Evolutionary conservation across 2,888 invertebrate species (phyloP).

Genomic region (Xestia c-nigrum): DNA sequence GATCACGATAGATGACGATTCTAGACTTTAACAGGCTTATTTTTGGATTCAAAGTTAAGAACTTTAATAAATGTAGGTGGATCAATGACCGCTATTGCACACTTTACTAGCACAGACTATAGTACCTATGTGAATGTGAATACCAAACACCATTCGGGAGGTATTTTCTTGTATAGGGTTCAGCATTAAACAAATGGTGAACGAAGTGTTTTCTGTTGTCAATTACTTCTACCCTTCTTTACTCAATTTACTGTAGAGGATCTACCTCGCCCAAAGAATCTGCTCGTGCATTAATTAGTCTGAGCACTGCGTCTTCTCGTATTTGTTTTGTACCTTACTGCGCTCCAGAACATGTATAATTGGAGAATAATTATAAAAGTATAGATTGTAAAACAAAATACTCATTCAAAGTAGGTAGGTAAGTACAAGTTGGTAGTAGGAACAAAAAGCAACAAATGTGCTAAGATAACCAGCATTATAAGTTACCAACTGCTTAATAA

Average conservation of each 20-base stretch:
- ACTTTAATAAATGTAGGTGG: too few relatives aligned
- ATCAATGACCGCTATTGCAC: too few relatives aligned
- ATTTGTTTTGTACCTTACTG: background rate
- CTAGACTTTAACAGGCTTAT: too few relatives aligned
- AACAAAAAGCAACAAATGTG: background rate
- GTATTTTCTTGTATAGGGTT: too few relatives aligned
- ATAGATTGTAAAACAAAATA: background rate
- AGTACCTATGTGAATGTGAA: background rate
- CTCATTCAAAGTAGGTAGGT: background rate
- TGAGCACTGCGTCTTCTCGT: background rate
- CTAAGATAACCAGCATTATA: too few relatives aligned
- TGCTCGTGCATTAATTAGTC: constrained; percentile 51
- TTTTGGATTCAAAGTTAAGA: too few relatives aligned
- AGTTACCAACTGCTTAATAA: too few relatives aligned
- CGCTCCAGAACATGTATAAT: background rate
- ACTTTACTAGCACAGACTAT: background rate
- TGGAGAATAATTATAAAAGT: background rate
- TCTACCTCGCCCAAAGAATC: constrained; percentile 28
- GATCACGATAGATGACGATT: too few relatives aligned
- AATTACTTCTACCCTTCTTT: constrained; percentile 8
- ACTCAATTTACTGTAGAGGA: constrained; percentile 20
- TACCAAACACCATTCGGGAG: too few relatives aligned
- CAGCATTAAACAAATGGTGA: background rate
- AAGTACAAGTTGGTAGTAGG: too few relatives aligned
- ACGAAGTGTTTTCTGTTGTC: background rate